Evolutionary conservation across 2,113 vertebrate species (phyloP), one percentile per base, ranked within the genome.

Genomic region (Desmodus rotundus): DNA sequence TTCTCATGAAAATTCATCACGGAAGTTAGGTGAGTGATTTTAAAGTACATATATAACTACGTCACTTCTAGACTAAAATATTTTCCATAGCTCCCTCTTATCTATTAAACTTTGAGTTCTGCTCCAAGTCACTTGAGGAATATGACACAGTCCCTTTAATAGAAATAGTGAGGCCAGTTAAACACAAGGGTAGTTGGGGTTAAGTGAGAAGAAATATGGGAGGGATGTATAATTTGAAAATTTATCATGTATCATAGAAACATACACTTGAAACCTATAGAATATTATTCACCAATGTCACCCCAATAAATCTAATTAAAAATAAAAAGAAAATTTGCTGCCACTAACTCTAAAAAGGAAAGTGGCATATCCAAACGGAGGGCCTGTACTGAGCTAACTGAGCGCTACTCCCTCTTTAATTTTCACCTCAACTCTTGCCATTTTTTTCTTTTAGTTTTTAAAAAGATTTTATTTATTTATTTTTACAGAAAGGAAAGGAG

Each of bases 141-240:
- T 4, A 73, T 17, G 24, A 38, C 26, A 45, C 8, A 28, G 50
- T 38, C 0, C 31, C n/a, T 11, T 20, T n/a, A 28, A 8, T 0
- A 91, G 82, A 81, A 80, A 80, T 5, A 43, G 3, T 36, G 43
- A 61, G 24, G 17, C 20, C 36, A 33, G 4, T 43, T 33, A 17
- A 26, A 36, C 6, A 38, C 0, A 0, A 0, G 65, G 17, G 19
- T 0, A 3, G 2, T 1, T 45, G 38, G 36, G 4, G 3, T 15
- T 22, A 41, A 28, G 15, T 7, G 11, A 20, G 5, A 33, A 81
- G n/a, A 45, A 54, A 16, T 31, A 19, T 4, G 6, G 9, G 20
- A 38, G 6, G 12, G 13, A 12, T 15, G 3, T 7, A 45, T 24
- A 50, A 28, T 63, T 45, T 47, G 76, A 70, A 80, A 68, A 38